Evolutionary conservation across 2,888 invertebrate species (phyloP), one percentile per base, ranked within the genome.

Genomic region (Mythimna pallens): DNA sequence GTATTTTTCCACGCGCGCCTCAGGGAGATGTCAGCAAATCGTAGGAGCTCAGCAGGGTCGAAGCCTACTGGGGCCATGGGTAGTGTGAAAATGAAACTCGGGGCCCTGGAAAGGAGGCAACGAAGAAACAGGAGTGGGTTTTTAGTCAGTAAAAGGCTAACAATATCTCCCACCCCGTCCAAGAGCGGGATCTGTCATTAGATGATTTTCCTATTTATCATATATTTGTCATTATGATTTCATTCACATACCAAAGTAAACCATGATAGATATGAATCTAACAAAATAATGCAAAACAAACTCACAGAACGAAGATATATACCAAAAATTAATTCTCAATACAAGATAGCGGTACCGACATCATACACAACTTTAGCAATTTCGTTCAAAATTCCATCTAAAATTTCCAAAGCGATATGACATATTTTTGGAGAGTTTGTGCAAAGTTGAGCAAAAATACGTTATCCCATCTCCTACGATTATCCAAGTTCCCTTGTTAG

Each of bases 371-470:
- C 80, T 79, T 80, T 80, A 65, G 64, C 70, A 80, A 80, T 76
- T 80, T 70, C 75, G 57, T 61, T 67, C 67, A 67, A 79, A 79
- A 70, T 79, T 80, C 70, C 65, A 80, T 80, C 68, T 76, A 65
- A 80, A 71, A 80, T 80, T 80, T 71, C 50, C 58, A 76, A 71
- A 80, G 76, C 81, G 67, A 65, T 70, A 76, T 55, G 67, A 65
- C 67, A 76, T 76, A 80, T 76, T 79, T 75, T 62, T 80, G 76
- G 50, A 54, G 62, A 79, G 80, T 78, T 66, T 43, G 73, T 76
- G 57, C 75, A 74, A 80, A 80, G 76, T 80, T 79, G 63, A 64
- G 59, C 77, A 73, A 78, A 73, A 81, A 81, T 78, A 70, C 73
- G 81, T 81, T 67, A 78, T 66, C 65, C 67, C 73, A 73, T 78